These are phyloP conservation scores for Dasyprocta punctata DNA, from an alignment of 2,113 vertebrate genomes.

Conservation along the genomic window DNA sequence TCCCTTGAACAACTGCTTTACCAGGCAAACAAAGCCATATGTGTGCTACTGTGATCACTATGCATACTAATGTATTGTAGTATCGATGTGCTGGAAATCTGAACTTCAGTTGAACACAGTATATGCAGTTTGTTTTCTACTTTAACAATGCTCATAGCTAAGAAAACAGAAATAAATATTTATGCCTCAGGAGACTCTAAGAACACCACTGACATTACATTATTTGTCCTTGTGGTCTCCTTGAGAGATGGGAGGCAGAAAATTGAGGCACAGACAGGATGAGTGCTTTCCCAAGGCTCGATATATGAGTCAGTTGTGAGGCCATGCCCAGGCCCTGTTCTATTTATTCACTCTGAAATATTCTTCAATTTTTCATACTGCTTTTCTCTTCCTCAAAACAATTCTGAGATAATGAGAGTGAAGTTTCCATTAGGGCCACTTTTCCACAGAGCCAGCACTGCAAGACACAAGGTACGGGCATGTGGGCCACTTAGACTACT, in stretches of 20 bases:
- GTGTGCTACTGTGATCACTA: neutral
- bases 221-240: constrained; percentile 60
- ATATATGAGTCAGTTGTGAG: constrained; percentile 54
- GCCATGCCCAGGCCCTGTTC: neutral
- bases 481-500: constrained; percentile 13
- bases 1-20: neutral
- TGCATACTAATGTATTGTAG: neutral
- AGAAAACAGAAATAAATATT: constrained; percentile 36
- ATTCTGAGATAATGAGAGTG: constrained; percentile 66
- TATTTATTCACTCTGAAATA: constrained; percentile 62
- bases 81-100: neutral
- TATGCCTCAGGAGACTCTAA: constrained; percentile 34
- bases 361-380: constrained; percentile 53
- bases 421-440: constrained; percentile 57
- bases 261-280: constrained; percentile 38
- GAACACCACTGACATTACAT: neutral
- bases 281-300: constrained; percentile 62
- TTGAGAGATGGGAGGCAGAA: constrained; percentile 51
- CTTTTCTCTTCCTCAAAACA: constrained; percentile 46
- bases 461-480: constrained; percentile 17
- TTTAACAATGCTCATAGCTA: constrained; percentile 17
- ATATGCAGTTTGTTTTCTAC: constrained; percentile 22
- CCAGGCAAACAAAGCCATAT: neutral
- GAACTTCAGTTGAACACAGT: neutral
- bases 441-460: neutral